Evolutionary conservation across 2,888 invertebrate species (phyloP).

Genomic region (Hofmannophila pseudospretella): DNA sequence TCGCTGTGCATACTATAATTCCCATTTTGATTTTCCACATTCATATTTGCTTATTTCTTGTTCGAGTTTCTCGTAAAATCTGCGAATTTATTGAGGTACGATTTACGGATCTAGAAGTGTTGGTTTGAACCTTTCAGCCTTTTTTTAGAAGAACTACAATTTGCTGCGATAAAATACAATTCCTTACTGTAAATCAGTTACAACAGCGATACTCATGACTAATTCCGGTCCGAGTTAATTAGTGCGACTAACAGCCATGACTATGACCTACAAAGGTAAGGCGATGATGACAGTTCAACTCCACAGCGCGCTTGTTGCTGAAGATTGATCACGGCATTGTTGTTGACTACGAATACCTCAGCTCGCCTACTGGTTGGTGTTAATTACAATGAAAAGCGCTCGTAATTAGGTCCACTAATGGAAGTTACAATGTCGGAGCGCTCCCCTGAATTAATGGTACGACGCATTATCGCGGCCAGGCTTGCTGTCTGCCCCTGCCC

Average conservation of each 20-base stretch:
- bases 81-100: background rate
- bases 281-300: constrained; percentile 3
- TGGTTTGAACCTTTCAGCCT: too few relatives aligned
- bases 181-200: too few relatives aligned
- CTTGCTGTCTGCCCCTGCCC: too few relatives aligned
- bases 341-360: constrained; percentile 12
- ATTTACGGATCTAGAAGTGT: background rate
- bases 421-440: constrained; percentile 18
- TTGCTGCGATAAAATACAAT: background rate
- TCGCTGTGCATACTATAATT: too few relatives aligned
- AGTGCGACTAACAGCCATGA: background rate
- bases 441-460: constrained; percentile 28
- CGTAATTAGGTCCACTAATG: constrained; percentile 25
- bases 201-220: background rate
- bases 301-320: background rate
- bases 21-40: too few relatives aligned
- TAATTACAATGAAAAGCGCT: constrained; percentile 25
- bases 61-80: background rate
- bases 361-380: constrained; percentile 13
- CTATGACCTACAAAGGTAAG: background rate
- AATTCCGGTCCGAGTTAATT: background rate
- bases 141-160: too few relatives aligned
- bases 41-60: background rate
- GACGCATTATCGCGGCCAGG: constrained; percentile 26
- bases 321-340: constrained; percentile 7